Evolutionary conservation across 2,888 invertebrate genomes (phyloP), one percentile per base, ranked within the genome.

Genomic region (Drosophila testacea): DNA sequence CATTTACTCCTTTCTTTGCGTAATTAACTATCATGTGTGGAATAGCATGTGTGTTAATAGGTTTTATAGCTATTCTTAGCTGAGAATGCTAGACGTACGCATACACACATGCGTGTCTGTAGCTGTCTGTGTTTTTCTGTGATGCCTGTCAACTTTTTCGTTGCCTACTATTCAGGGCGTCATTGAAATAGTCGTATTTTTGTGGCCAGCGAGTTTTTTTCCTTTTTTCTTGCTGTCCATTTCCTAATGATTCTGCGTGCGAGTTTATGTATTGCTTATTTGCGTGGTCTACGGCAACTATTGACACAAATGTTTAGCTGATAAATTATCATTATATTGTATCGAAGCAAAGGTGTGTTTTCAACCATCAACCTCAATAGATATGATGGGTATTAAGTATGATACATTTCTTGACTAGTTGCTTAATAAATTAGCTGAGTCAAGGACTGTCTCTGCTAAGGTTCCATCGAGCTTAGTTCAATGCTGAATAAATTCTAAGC

Each of bases 131-230:
- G 42, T 47, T 13, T 36, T 7, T 59, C 47, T 54, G 13, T 44
- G 60, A 42, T 47, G 57, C 46, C 41, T 61, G 47, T 32, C 52
- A 62, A 65, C 47, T 52, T 62, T 66, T 50, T 16, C 48, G 69
- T 85, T 73, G 88, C 88, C 86, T 88, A 88, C 83, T 83, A 88
- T 79, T 63, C 46, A 72, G 88, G 67, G 70, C 44, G n/a, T 22
- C 46, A 46, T 60, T 50, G 46, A 48, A 67, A 61, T 64, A 48
- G 44, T 63, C 51, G 7, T 50, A 47, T 54, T 77, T 50, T 55
- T 30, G 13, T 28, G 39, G 47, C 52, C 28, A 61, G 60, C 56
- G 22, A 34, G 28, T 47, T 56, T 54, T 50, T 11, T 16, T 52
- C 5, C 4, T 9, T 16, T 34, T 10, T 57, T 42, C n/a, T 27